A percentile compares a stretch with the other conserved stretches of the same genome.
Conservation (phyloP, 2,113 vertebrate species). For the Platanista minor region DNA sequence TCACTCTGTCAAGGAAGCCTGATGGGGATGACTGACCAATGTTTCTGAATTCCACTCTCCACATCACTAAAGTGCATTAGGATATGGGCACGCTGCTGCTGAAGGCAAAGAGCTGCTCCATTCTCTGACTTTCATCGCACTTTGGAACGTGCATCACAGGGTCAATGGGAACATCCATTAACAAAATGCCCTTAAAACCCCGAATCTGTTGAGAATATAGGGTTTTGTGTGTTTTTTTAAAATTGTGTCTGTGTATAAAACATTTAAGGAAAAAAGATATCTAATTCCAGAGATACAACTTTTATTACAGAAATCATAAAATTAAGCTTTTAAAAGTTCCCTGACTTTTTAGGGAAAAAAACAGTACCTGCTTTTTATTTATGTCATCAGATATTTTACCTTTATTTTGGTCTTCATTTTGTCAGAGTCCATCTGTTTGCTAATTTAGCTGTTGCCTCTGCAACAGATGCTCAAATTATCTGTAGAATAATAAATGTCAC, state of each 20-base stretch:
- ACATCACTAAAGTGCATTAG: background rate
- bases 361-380: background rate
- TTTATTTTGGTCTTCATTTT: background rate
- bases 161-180: background rate
- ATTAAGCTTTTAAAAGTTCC: background rate
- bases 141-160: background rate
- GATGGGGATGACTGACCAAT: background rate
- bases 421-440: background rate
- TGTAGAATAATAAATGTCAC: background rate
- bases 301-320: background rate
- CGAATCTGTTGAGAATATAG: background rate
- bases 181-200: background rate
- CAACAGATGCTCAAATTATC: background rate
- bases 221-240: background rate
- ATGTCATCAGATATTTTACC: background rate
- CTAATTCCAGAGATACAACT: background rate
- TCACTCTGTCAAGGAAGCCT: background rate
- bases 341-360: background rate
- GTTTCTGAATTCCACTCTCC: background rate
- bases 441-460: background rate
- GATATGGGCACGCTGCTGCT: background rate
- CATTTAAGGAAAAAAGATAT: background rate
- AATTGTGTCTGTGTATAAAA: background rate
- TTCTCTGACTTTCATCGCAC: background rate
- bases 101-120: background rate